Conservation (phyloP, 2,113 vertebrate species). For the Sterrhoptilus dennistouni region DNA sequence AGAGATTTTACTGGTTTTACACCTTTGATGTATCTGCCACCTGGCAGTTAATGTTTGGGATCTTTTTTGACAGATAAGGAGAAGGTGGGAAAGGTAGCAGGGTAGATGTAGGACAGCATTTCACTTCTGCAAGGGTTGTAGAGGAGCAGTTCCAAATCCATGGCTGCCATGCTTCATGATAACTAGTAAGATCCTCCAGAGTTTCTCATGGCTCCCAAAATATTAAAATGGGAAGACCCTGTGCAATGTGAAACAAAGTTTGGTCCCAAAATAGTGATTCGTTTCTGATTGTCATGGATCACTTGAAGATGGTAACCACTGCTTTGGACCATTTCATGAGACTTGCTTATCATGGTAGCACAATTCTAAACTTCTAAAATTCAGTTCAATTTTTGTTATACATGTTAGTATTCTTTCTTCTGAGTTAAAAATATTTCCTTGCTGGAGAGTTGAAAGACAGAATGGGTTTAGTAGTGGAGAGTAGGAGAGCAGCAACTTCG, state of each 20-base stretch:
- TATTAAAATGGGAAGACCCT: not conserved
- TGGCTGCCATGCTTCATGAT: not conserved
- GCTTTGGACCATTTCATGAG: not conserved
- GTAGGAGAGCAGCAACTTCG: fast-evolving
- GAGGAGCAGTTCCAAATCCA: not conserved
- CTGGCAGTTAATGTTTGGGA: not conserved
- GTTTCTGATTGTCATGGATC: not conserved
- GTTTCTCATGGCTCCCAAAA: not conserved
- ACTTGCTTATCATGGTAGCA: not conserved
- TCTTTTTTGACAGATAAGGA: not conserved
- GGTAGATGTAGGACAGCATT: not conserved
- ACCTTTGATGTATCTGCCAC: not conserved
- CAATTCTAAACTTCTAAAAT: not conserved
- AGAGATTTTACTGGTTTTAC: not conserved
- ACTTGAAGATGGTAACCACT: not conserved
- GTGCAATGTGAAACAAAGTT: not conserved
- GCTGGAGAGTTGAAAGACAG: not conserved
- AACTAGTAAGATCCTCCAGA: not conserved
- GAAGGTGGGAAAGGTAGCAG: not conserved
- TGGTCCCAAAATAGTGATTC: not conserved
- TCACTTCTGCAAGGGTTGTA: not conserved
- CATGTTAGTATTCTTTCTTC: not conserved
- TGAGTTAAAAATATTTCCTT: not conserved
- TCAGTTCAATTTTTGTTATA: not conserved
- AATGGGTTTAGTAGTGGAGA: not conserved